Base-by-base conservation (phyloP, 2,113 vertebrate genomes). In the Xiphorhynchus elegans region DNA sequence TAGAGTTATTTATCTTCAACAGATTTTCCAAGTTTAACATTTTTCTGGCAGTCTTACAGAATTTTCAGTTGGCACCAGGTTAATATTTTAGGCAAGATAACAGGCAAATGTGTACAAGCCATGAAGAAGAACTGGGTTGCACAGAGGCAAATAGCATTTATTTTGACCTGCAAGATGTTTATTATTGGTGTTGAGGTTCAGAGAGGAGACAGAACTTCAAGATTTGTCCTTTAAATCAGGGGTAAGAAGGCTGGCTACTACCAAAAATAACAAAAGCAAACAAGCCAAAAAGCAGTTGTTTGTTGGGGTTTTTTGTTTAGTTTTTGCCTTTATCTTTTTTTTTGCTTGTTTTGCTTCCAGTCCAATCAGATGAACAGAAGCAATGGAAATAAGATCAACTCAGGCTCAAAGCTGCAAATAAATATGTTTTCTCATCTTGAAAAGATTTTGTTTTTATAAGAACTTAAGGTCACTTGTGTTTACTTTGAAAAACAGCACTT, bases 251-350 rank as follows among this genome's bases (percentile, higher is more conserved):
- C 11, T 72, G 56, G 47, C 26, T 90, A 44, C 11, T 29, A 55
- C 13, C 3, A 35, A 62, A 64, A 47, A 40, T 39, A 17, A 6
- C 50, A 13, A 42, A 35, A 72, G 47, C 31, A n/a, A 37, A 11
- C 35, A 60, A 60, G 25, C 24, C 17, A 39, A 47, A 39, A 59
- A 78, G 13, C n/a, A 63, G 11, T 3, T 16, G n/a, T 55, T 56
- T 44, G 3, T 55, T 72, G 8, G 4, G 5, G 0, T 0, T 3
- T 53, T 49, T 26, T 17, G 37, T 39, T 63, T 47, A 23, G 5
- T 4, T 55, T 53, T 40, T 49, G 8, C 6, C 35, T 55, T 56
- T 11, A 37, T 37, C 1, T 29, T n/a, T 31, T 84, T 31, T 21
- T 33, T 18, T 9, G 11, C 29, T 73, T 17, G 26, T 35, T 90